Evolutionary conservation across 1,140 invertebrate genomes (phyloP), one percentile per base, ranked within the genome.

Genomic region (Ladona fulva): DNA sequence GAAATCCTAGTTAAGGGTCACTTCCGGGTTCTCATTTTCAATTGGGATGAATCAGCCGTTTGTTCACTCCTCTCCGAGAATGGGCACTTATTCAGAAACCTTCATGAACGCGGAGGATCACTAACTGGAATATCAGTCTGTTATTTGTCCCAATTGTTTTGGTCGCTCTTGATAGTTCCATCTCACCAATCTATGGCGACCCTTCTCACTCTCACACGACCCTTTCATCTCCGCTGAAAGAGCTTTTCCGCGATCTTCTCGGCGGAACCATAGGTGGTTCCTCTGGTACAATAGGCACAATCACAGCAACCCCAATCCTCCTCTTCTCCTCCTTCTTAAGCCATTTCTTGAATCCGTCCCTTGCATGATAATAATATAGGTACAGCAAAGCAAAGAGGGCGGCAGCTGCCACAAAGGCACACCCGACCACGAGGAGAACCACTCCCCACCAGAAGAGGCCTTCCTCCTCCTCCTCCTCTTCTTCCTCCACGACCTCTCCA

Each of bases 321-420:
- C 52, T 66, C n/a, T 22, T 74, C 66, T 84, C 80, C 79, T 82
- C 83, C 74, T 82, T 83, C 8, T 83, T 81, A 42, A 86, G 81
- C 84, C 86, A 86, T 77, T 85, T 83, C 83, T 86, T 86, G 76
- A 77, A 25, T 77, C 85, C 85, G 77, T 84, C 83, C 78, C 83
- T 82, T 66, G 84, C 83, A 82, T 87, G 83, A 82, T 87, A 86
- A 79, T 87, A 85, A 80, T 85, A 86, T 0, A 79, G 52, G 77
- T 80, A 80, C 22, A 80, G 24, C 19, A 80, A 76, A 42, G 76
- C 75, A 25, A 79, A 75, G 7, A 77, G 42, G 11, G 76, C 24
- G 10, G 75, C n/a, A 16, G 52, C 79, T 14, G 74, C 44, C 14
- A 78, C 16, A 0, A 79, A 42, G 11, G 79, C 24, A 66, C 52